Conservation (phyloP, 2,113 vertebrate species). For the Sakesphorus luctuosus region DNA sequence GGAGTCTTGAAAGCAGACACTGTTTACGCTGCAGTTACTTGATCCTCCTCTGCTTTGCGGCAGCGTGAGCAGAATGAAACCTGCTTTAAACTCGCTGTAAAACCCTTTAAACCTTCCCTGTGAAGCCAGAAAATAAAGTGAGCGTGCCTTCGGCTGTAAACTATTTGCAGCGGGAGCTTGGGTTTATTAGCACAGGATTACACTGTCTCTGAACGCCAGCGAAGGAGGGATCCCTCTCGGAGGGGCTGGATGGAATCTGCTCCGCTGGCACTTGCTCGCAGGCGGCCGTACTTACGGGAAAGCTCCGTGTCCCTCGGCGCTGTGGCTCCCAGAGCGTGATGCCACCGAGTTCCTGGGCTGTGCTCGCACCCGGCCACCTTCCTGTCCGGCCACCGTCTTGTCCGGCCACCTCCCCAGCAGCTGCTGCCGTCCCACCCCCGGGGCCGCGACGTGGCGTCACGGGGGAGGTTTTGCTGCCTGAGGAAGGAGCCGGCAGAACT, state of each 20-base stretch:
- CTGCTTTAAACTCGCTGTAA: background rate
- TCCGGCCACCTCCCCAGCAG: fast-evolving
- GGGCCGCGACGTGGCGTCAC: background rate
- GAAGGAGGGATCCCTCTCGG: background rate
- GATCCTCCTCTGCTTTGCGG: background rate
- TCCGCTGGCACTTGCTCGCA: background rate
- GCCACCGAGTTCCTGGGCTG: background rate
- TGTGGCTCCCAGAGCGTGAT: fast-evolving
- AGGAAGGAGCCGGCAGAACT: background rate
- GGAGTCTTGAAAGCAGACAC: background rate
- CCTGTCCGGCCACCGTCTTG: background rate
- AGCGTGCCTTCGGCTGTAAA: background rate
- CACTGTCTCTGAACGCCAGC: fast-evolving
- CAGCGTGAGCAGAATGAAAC: background rate
- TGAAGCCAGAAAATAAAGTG: background rate
- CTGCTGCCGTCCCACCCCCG: background rate
- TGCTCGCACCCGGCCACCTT: background rate
- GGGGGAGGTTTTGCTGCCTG: background rate
- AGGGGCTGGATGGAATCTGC: background rate
- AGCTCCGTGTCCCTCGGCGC: background rate
- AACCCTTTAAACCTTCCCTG: background rate
- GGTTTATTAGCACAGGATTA: fast-evolving
- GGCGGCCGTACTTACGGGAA: constrained; percentile 30
- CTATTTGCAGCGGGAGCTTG: background rate
- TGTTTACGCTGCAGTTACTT: background rate